phyloP scores from a whole-genome alignment of 2,888 invertebrate genomes.

The Hanleya hanleyi region DNA sequence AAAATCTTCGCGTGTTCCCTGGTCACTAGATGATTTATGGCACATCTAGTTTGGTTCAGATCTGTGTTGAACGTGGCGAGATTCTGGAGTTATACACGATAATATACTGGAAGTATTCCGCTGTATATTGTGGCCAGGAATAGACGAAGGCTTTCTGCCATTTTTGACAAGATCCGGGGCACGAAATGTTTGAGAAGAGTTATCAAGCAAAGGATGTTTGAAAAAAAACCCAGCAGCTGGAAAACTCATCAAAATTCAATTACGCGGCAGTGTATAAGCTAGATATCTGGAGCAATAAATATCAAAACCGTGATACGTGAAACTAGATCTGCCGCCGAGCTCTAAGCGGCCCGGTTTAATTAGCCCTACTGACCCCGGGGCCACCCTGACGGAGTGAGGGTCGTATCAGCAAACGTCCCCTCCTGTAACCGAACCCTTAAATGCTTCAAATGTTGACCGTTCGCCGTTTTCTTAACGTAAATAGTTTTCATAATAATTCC shows the following conservation, averaged over 20 bases:
- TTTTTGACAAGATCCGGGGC: not conserved
- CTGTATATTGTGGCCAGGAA: too few relatives aligned
- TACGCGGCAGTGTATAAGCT: constrained; percentile 1
- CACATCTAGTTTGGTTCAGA: too few relatives aligned
- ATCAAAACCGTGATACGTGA: not conserved
- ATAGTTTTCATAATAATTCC: constrained; percentile 7
- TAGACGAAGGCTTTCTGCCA: too few relatives aligned
- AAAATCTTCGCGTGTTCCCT: not conserved
- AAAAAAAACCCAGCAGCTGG: not conserved
- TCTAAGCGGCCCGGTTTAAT: not conserved
- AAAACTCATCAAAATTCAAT: constrained; percentile 10
- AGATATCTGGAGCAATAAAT: constrained; percentile 1
- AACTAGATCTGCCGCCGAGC: not conserved
- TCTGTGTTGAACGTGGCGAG: too few relatives aligned
- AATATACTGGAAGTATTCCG: too few relatives aligned
- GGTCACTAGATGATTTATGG: too few relatives aligned
- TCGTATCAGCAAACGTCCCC: not conserved
- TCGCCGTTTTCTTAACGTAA: not conserved
- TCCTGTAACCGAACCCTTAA: not conserved
- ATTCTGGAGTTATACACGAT: too few relatives aligned
- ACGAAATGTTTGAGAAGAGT: not conserved
- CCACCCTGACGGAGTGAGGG: not conserved
- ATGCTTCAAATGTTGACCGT: not conserved
- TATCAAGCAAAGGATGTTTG: not conserved
- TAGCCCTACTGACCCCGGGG: not conserved